Base-by-base conservation (phyloP, 2,113 vertebrate species). In the Thamnophis sirtalis region DNA sequence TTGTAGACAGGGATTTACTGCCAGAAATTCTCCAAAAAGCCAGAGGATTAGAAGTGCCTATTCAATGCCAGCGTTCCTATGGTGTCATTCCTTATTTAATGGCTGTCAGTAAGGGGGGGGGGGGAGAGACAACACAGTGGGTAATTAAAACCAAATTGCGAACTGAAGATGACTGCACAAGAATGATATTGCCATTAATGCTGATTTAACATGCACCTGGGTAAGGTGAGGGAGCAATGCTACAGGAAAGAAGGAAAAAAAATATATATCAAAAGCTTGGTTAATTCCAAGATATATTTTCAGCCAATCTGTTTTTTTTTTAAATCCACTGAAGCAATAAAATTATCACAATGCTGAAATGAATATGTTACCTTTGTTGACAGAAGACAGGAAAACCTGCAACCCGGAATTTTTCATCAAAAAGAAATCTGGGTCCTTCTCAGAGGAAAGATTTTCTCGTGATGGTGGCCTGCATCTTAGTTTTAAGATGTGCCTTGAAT, bases 81-180 rank as follows among this genome's bases (percentile, higher is more conserved):
- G 94, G 98, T 98, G 98, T 98, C 98, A 98, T 97, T 98, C 97
- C 97, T 98, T 98, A 98, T 98, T 98, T 98, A 98, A 98, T 98
- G 98, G 98, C 98, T 98, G 98, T 98, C 98, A 98, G 98, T 98
- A 98, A 98, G 98, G 97, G 97, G 98, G 98, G n/a, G n/a, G n/a
- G n/a, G n/a, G n/a, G n/a, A 98, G 98, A 97, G 98, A 98, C 98
- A 98, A 98, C 97, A 97, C 98, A 97, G 96, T 97, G 98, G 98
- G 98, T 98, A 98, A 98, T 98, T 98, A 98, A 98, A 99, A 98
- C 98, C 98, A 98, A 98, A 98, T 98, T 98, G 98, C 98, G 98
- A 98, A 98, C 98, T 98, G 98, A 98, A 98, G 98, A 98, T 98
- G 98, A 98, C 98, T 98, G 98, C 98, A 97, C 97, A 97, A 98